Conservation (phyloP, 2,888 invertebrate genomes). For the Drosophila ochracea region DNA sequence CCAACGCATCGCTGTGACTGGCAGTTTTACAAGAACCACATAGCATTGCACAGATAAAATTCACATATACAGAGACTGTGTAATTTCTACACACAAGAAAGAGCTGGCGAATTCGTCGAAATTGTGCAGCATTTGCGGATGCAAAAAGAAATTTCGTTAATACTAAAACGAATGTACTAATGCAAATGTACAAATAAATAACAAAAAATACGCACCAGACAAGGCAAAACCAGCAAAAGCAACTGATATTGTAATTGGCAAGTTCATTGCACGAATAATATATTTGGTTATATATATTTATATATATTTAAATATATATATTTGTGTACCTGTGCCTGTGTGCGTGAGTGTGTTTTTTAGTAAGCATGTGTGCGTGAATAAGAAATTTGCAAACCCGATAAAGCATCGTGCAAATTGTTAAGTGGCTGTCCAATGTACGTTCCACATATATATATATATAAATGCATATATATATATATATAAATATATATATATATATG, state of each 20-base stretch:
- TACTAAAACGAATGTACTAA: conserved; percentile 3
- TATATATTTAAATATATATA: conserved; percentile 42
- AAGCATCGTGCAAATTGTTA: conserved; percentile 62
- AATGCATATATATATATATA: neutral
- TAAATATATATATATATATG: too few species aligned
- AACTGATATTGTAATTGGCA: conserved; percentile 68
- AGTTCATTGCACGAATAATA: conserved; percentile 79
- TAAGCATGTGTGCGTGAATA: conserved; percentile 55
- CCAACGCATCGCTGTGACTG: conserved; percentile 56
- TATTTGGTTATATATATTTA: conserved; percentile 77
- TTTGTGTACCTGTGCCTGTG: conserved; percentile 27
- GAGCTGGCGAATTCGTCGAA: conserved; percentile 41
- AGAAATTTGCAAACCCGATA: conserved; percentile 69
- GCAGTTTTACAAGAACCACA: conserved; percentile 62
- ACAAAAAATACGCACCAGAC: conserved; percentile 6
- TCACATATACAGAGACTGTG: conserved; percentile 67
- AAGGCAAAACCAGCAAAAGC: conserved; percentile 14
- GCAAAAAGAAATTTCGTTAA: conserved; percentile 29
- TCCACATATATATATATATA: conserved; percentile 13
- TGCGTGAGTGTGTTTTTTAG: conserved; percentile 40
- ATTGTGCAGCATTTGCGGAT: conserved; percentile 37
- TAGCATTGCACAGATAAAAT: conserved; percentile 65
- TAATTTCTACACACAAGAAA: conserved; percentile 60
- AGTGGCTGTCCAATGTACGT: conserved; percentile 39
- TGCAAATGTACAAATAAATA: conserved; percentile 28